Base-by-base conservation (phyloP, 2,113 vertebrate genomes). In the Ranitomeya imitator region DNA sequence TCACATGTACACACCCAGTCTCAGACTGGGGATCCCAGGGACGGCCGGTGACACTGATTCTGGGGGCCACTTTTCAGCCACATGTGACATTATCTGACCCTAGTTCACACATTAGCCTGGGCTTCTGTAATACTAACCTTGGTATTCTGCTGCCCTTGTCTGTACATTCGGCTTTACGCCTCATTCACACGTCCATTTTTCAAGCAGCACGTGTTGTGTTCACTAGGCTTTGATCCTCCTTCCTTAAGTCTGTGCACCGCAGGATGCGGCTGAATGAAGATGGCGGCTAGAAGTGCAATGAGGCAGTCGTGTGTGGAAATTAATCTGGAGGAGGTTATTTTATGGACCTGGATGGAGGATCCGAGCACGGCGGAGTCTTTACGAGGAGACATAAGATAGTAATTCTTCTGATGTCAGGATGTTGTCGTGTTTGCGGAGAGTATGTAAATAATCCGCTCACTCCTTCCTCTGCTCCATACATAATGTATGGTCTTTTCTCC, bases 331-430 rank as follows among this genome's bases (percentile, higher is more conserved):
- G 37, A 79, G 13, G 21, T 6, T 14, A 31, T 12, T 82, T 26
- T 21, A 19, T n/a, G 80, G 37, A 12, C 12, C 12, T n/a, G 60
- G 31, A 52, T 65, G 10, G 61, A n/a, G 61, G 60, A 8, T 54
- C 12, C 2, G 59, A 51, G 37, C 31, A 10, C 18, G 19, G 18
- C 4, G 59, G 31, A 71, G 78, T 82, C 65, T 82, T 88, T 61
- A 88, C 51, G 78, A 82, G 54, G 79, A 82, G 18, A 73, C 65
- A 82, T 87, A 81, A 73, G 71, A 81, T 18, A 71, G 63, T 71
- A 55, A 82, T 88, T 88, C 86, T 74, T 60, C 74, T 87, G 37
- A 81, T 82, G 86, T 83, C 54, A n/a, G 69, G 61, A 83, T 55
- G 80, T 61, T 88, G 69, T 13, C 51, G 31, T 83, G 59, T 83